These are phyloP conservation scores for Lagopus leucura DNA, from an alignment of 2,113 vertebrate genomes.

Conservation along the genomic window DNA sequence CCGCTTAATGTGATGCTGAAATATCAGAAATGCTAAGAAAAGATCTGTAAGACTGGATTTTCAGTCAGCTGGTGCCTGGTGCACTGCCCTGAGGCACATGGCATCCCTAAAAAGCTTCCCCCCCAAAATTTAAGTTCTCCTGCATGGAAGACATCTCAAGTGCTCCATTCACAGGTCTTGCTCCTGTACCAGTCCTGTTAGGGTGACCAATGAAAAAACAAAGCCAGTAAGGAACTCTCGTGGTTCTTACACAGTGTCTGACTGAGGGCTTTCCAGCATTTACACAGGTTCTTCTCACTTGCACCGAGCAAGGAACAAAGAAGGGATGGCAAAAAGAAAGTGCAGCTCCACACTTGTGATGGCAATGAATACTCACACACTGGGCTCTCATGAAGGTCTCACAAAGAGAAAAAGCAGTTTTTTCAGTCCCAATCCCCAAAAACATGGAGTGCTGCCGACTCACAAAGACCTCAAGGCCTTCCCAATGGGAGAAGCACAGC, in stretches of 20 bases:
- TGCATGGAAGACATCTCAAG: not conserved
- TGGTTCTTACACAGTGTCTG: not conserved
- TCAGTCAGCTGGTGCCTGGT: not conserved
- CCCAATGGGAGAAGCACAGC: too few relatives aligned
- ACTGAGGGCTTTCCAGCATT: not conserved
- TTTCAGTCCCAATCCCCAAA: not conserved
- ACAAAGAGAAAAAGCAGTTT: not conserved
- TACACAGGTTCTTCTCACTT: not conserved
- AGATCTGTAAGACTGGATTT: not conserved
- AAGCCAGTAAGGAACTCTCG: not conserved
- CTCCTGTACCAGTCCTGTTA: not conserved
- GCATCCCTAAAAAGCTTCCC: not conserved
- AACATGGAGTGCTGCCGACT: rapidly evolving
- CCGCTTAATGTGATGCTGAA: not conserved
- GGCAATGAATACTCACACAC: not conserved
- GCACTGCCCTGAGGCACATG: not conserved
- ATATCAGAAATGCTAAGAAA: not conserved
- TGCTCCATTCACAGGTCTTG: not conserved
- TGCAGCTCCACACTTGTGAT: rapidly evolving
- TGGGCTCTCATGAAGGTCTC: not conserved
- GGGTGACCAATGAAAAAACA: rapidly evolving
- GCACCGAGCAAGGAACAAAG: not conserved
- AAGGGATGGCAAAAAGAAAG: not conserved
- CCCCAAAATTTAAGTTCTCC: not conserved
- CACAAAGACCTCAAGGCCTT: not conserved